Evolutionary conservation across 1,140 invertebrate species (phyloP).

Genomic region (Cylas formicarius): DNA sequence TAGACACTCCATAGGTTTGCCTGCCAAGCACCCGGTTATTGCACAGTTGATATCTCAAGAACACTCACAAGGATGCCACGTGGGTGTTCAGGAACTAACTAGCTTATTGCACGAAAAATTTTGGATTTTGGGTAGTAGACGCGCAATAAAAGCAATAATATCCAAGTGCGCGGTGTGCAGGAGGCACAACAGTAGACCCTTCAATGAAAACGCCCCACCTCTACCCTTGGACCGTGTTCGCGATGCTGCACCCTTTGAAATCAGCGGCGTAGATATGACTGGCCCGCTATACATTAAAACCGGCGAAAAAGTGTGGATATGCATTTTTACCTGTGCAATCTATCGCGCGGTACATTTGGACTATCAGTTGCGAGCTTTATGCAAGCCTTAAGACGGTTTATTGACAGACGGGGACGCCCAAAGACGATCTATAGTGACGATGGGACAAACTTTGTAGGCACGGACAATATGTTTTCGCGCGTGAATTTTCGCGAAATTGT

Average conservation of each 20-base stretch:
- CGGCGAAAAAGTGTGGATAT: constrained; percentile 34
- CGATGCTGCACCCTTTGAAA: constrained; percentile 30
- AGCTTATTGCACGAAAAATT: constrained; percentile 25
- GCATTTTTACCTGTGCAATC: constrained; percentile 38
- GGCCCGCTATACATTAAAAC: constrained; percentile 32
- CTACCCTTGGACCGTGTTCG: constrained; percentile 19
- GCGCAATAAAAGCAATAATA: constrained; percentile 28
- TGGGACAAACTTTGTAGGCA: constrained; percentile 36
- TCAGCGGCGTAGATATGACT: constrained; percentile 36
- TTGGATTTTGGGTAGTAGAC: constrained; percentile 31
- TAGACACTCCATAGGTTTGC: constrained; percentile 29
- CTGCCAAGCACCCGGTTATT: constrained; percentile 22
- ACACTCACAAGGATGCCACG: constrained; percentile 9
- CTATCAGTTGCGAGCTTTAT: constrained; percentile 35
- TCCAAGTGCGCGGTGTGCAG: constrained; percentile 30
- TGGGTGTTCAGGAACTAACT: constrained; percentile 15
- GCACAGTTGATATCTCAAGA: constrained; percentile 2
- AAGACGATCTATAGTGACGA: constrained; percentile 36
- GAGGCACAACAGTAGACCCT: constrained; percentile 22
- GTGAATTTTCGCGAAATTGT: constrained; percentile 24
- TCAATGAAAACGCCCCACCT: constrained; percentile 9
- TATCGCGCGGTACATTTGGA: constrained; percentile 40
- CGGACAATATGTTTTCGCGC: constrained; percentile 29
- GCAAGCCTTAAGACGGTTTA: constrained; percentile 34
- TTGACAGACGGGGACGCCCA: constrained; percentile 29